Base-by-base conservation (phyloP, 2,797 vertebrate species). In the Neolamprologus multifasciatus region DNA sequence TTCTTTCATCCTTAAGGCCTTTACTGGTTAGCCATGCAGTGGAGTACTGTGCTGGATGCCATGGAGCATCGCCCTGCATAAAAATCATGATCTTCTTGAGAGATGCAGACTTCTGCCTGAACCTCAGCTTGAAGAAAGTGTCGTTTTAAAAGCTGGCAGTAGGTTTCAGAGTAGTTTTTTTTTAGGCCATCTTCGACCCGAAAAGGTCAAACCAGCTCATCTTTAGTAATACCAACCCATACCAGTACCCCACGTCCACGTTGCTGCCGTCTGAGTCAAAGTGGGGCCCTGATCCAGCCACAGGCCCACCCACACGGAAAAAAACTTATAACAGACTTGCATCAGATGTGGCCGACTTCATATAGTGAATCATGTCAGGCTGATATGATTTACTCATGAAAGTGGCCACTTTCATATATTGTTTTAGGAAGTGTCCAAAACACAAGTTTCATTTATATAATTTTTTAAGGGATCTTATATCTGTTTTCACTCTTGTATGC, bases 261-360 rank as follows among this genome's bases (percentile, higher is more conserved):
- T 26, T 55, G 54, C 13, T 55, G 54, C 13, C 2, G 2, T 57
- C 54, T 57, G 54, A 57, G 23, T 57, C 23, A 29, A 57, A 57
- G 13, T 29, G 54, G 54, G 23, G 54, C 23, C 23, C 13, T 16
- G 54, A 57, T 57, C 23, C 54, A 57, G 54, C 54, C 54, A 29
- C 23, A 26, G 54, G 23, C 54, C 23, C 54, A 2, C 4, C 52
- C 21, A 0, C 1, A 23, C 0, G 6, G 21, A 54, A 54, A 51
- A 52, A 51, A 51, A 21, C 19, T 2, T 50, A 9, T 50, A 50
- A 50, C 0, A 51, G 19, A 51, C 50, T 4, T 54, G 51, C 51
- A 54, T 54, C 4, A 54, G 51, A 52, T 1, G 51, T 52, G 51
- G n/a, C n/a, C 51, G 1, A 13, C 4, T 54, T 54, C 21, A 23